These are phyloP conservation scores for Osmerus mordax DNA, from an alignment of 2,113 vertebrate species.

Conservation along the genomic window DNA sequence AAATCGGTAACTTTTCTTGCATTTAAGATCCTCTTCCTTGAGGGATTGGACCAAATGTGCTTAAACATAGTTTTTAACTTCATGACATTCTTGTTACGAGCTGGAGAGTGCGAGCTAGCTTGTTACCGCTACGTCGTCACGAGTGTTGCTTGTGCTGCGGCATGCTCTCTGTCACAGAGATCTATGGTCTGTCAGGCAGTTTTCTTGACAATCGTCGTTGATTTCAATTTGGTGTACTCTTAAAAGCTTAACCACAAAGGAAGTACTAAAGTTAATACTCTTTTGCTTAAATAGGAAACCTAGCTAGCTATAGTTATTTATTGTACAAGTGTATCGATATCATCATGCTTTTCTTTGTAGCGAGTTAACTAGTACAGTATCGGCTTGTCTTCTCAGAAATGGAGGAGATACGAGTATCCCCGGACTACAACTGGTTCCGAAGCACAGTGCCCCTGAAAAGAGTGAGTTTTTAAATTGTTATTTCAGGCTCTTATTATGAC, in stretches of 20 bases:
- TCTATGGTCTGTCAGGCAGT: too few species aligned
- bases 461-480: constrained; percentile 70
- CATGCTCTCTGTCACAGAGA: too few species aligned
- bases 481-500: background rate
- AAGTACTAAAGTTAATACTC: too few species aligned
- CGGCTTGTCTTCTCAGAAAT: constrained; percentile 66
- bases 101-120: background rate
- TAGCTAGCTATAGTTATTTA: too few species aligned
- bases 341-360: background rate
- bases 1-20: constrained; percentile 27
- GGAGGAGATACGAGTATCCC: constrained; percentile 98
- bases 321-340: too few species aligned
- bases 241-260: too few species aligned
- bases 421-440: constrained; percentile 98
- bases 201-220: too few species aligned
- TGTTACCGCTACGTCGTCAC: background rate
- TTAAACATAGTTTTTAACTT: too few species aligned
- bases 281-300: too few species aligned
- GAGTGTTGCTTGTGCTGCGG: too few species aligned
- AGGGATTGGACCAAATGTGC: background rate
- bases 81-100: too few species aligned
- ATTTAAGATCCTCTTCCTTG: background rate
- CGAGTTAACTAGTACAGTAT: background rate
- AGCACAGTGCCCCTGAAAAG: constrained; percentile 96
- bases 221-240: too few species aligned